phyloP scores from a whole-genome alignment of 2,797 vertebrate species.

The Neomorphus geoffroyi region DNA sequence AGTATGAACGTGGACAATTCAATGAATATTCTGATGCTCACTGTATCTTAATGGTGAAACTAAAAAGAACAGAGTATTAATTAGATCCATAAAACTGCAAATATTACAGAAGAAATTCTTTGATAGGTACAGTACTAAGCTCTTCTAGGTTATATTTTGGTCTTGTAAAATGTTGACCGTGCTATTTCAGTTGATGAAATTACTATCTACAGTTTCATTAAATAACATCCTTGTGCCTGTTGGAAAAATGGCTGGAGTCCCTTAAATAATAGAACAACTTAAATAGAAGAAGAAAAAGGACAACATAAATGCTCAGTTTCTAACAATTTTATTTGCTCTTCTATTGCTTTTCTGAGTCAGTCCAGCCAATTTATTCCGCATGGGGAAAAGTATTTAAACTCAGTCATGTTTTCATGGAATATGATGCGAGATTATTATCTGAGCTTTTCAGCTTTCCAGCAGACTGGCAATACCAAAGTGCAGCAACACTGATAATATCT shows the following conservation, averaged over 20 bases:
- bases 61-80: not conserved
- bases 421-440: not conserved
- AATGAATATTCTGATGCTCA: not conserved
- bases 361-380: not conserved
- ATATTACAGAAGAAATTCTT: not conserved
- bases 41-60: not conserved
- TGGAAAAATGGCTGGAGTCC: not conserved
- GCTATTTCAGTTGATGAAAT: not conserved
- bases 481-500: not conserved
- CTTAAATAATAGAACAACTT: not conserved
- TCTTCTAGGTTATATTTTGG: not conserved
- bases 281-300: not conserved
- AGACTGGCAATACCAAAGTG: not conserved
- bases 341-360: not conserved
- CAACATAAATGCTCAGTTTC: not conserved
- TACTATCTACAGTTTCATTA: not conserved
- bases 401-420: not conserved
- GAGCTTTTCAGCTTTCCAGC: not conserved
- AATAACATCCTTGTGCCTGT: not conserved
- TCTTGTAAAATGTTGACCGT: not conserved
- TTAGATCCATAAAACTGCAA: not conserved
- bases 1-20: not conserved
- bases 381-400: not conserved
- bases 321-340: not conserved
- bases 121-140: not conserved